Base-by-base conservation (phyloP, 2,113 vertebrate genomes). In the Syrmaticus mikado region DNA sequence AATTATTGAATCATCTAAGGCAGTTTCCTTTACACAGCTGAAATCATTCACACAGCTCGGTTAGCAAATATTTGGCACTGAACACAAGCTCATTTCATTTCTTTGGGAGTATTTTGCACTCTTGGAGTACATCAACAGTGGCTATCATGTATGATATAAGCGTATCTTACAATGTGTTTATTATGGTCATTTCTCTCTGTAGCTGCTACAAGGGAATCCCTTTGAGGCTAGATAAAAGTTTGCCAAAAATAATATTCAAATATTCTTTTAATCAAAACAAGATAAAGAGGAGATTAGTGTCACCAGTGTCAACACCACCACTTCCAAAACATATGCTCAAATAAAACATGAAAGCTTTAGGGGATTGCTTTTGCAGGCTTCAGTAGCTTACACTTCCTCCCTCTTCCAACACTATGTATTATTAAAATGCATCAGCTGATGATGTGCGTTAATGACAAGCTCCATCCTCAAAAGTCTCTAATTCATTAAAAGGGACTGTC, bases 251-350 rank as follows among this genome's bases (percentile, higher is more conserved):
- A 97, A 95, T 96, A 95, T 93, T 95, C 85, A 97, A 97, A 96
- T 91, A 91, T 95, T 76, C 87, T 96, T 96, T 96, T 94, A 95
- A 97, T 97, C 92, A 92, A 90, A 97, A 92, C 88, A 97, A 85
- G 96, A 95, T 93, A 96, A 97, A 92, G 92, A 96, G 94, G 86
- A 95, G 95, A 92, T 91, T 93, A 82, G 88, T 91, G 82, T 87
- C 95, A 96, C 71, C 52, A 92, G 90, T 95, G 94, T 96, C 94
- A 97, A 96, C 95, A 94, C 67, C 82, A 77, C 79, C 92, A 95
- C 92, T 96, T 96, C 94, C 93, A 95, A 97, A 97, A 97, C 95
- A 97, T 95, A 96, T 96, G 95, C 95, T 97, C 95, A 94, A 95
- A 96, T 96, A 96, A 95, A 95, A 96, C 96, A 97, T 92, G 85